phyloP scores from a whole-genome alignment of 2,113 vertebrate species.

The Chloropsis hardwickii region DNA sequence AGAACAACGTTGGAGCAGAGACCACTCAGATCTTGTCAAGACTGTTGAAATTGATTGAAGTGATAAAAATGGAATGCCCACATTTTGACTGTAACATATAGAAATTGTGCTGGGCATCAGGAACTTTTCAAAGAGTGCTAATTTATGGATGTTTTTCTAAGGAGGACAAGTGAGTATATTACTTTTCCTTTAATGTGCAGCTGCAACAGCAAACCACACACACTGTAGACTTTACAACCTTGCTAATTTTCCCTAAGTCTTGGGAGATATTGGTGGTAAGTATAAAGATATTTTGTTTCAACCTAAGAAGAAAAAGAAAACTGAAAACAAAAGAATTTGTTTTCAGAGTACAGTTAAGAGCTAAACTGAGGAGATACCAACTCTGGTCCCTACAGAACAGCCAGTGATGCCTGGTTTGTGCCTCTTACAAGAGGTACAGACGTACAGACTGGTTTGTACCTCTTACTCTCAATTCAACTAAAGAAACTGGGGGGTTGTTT shows the following conservation, averaged over 20 bases:
- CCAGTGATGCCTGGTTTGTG: neutral
- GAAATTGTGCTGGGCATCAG: neutral
- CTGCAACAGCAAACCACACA: constrained; percentile 58
- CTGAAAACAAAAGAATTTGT: neutral
- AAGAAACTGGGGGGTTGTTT: neutral
- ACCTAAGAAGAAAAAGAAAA: neutral
- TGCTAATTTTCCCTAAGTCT: constrained; percentile 42
- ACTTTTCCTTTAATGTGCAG: constrained; percentile 52
- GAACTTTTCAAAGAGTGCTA: constrained; percentile 20
- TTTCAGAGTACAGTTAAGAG: neutral
- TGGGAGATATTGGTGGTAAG: constrained; percentile 11
- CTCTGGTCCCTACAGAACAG: neutral
- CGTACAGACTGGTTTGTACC: too few relatives aligned
- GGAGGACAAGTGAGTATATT: constrained; percentile 12
- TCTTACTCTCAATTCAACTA: neutral
- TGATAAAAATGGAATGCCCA: neutral
- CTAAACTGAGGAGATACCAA: neutral
- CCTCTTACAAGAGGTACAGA: too few relatives aligned
- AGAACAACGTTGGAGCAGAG: neutral
- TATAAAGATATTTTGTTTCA: constrained; percentile 6
- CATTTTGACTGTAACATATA: neutral
- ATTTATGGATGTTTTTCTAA: constrained; percentile 56
- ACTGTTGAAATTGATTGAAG: neutral
- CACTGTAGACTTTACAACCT: constrained; percentile 28
- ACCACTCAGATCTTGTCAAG: neutral